Evolutionary conservation across 2,797 vertebrate genomes (phyloP).

Genomic region (Liparis tanakae): DNA sequence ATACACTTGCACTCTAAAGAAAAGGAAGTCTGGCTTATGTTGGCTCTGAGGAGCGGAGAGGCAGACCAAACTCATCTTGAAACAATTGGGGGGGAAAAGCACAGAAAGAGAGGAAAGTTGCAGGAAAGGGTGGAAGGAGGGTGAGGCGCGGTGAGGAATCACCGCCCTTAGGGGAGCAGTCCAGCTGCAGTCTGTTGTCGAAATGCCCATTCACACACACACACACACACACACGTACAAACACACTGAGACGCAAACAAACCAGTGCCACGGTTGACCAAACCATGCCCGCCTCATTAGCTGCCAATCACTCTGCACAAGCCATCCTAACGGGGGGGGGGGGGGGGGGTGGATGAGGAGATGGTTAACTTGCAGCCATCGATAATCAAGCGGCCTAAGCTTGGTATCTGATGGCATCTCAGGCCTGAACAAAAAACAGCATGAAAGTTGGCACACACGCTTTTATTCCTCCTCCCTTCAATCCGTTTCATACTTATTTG

Average conservation of each 20-base stretch:
- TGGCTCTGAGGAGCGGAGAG: constrained; percentile 73
- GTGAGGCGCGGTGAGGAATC: constrained; percentile 43
- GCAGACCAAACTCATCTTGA: constrained; percentile 82
- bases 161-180: constrained; percentile 51
- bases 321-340: constrained; percentile 29
- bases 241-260: constrained; percentile 63
- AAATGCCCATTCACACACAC: constrained; percentile 51
- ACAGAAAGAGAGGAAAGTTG: constrained; percentile 59
- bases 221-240: constrained; percentile 41
- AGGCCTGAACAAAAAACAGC: constrained; percentile 22
- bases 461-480: constrained; percentile 25
- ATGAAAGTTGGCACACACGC: constrained; percentile 28
- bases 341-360: constrained; percentile 34
- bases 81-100: constrained; percentile 70
- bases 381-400: constrained; percentile 45
- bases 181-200: constrained; percentile 69
- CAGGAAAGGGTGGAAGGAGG: constrained; percentile 48
- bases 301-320: constrained; percentile 75
- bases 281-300: constrained; percentile 73
- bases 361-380: constrained; percentile 58
- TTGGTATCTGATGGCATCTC: constrained; percentile 22
- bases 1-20: constrained; percentile 50
- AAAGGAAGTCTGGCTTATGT: constrained; percentile 82
- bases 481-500: constrained; percentile 21
- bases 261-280: constrained; percentile 71